Conservation (phyloP, 2,888 invertebrate species). For the Opisthograptis luteolata region DNA sequence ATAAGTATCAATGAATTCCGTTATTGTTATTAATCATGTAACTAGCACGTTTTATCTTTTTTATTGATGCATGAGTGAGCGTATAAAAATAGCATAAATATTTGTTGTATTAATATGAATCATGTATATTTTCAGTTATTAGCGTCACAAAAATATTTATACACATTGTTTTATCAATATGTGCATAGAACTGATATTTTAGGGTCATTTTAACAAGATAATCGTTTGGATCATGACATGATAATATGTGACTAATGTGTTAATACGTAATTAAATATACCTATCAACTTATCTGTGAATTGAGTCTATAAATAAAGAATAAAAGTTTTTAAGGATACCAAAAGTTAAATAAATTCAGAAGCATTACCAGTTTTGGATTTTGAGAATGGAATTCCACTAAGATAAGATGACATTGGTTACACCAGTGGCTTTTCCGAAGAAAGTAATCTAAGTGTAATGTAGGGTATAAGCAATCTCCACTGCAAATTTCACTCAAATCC, state of each 20-base stretch:
- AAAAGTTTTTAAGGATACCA: too few species aligned
- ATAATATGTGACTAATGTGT: constrained; percentile 48
- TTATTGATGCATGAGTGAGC: constrained; percentile 6
- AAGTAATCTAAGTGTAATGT: too few species aligned
- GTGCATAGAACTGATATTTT: not conserved
- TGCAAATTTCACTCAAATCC: too few species aligned
- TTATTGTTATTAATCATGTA: constrained; percentile 35
- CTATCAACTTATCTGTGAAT: constrained; percentile 2
- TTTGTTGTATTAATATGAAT: constrained; percentile 30
- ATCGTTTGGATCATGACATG: constrained; percentile 62
- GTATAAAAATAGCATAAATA: constrained; percentile 7
- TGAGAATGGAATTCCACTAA: too few species aligned
- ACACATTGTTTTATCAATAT: constrained; percentile 21
- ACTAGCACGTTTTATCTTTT: constrained; percentile 24
- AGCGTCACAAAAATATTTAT: constrained; percentile 41
- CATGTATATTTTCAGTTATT: constrained; percentile 30
- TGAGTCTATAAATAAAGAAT: not conserved
- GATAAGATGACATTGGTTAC: too few species aligned
- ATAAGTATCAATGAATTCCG: constrained; percentile 16
- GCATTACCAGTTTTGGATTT: too few species aligned
- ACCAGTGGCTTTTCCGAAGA: too few species aligned
- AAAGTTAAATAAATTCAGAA: too few species aligned
- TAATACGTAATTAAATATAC: constrained; percentile 40
- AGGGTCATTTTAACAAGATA: constrained; percentile 36
- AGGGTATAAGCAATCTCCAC: too few species aligned